Evolutionary conservation across 2,797 vertebrate species (phyloP), one percentile per base, ranked within the genome.

Genomic region (Rhodeus uyekii): DNA sequence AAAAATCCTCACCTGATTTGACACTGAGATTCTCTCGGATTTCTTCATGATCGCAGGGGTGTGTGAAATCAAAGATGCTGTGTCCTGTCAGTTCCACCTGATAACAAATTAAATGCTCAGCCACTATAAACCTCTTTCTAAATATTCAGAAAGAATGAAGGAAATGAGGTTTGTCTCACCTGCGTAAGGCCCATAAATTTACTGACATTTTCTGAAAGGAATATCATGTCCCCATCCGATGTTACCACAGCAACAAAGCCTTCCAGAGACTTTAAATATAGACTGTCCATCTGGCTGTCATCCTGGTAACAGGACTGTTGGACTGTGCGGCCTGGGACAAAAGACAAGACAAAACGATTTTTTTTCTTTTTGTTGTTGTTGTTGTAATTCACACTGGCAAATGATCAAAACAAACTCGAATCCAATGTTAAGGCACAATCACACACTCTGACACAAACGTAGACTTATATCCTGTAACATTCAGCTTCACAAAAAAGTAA

Each of bases 31-130:
- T 96, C 87, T 96, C 96, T 85, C 94, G 87, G 76, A 96, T 96
- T 91, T 96, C 96, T 86, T 96, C 95, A 0, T 96, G 96, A 87
- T 96, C 96, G 82, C 96, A 96, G 55, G 96, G 96, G 69, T 96
- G 96, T 86, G 95, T 96, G 87, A 96, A 96, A 88, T 96, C 96
- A 91, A 95, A 96, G 91, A 96, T 96, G 83, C 95, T 96, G 84
- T 96, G 95, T 89, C 96, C 96, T 80, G 93, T 96, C 82, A 96
- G 89, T 81, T 96, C 96, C 87, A 96, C 95, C 96, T 96, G 85
- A 67, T 18, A 13, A 36, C 22, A 38, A 75, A 50, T 24, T 29
- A 9, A 72, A 36, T 55, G 38, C 19, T 75, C 29, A 58, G 8
- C 32, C n/a, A 22, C 2, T 38, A 53, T 19, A 50, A 48, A 74